Conservation (phyloP, 2,113 vertebrate species). For the Dermatemys mawii region DNA sequence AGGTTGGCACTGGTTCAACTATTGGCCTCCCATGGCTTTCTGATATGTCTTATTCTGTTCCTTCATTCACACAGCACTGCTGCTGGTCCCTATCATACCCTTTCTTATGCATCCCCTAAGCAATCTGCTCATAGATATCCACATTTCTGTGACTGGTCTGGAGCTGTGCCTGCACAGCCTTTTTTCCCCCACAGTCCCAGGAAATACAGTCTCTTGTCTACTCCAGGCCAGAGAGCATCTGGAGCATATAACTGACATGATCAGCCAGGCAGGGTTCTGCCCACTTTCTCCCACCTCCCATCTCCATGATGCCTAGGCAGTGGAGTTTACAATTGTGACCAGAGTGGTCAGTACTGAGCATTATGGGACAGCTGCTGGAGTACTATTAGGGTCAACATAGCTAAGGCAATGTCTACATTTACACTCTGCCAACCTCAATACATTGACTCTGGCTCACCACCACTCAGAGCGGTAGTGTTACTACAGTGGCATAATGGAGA, state of each 20-base stretch:
- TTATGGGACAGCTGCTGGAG: neutral
- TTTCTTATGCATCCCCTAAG: neutral
- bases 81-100: neutral
- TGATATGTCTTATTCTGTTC: neutral
- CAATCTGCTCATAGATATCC: neutral
- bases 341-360: neutral
- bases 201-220: neutral
- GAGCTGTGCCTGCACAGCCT: neutral
- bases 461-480: neutral
- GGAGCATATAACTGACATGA: neutral
- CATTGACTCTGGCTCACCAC: neutral
- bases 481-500: neutral
- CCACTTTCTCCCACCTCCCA: no score
- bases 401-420: no score
- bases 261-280: neutral
- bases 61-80: neutral
- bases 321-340: neutral
- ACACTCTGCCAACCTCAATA: no score
- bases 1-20: neutral
- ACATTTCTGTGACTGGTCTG: neutral
- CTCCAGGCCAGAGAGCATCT: neutral
- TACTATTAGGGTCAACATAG: no score
- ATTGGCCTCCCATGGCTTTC: no score
- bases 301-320: neutral
- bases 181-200: neutral